Evolutionary conservation across 2,113 vertebrate genomes (phyloP).

Genomic region (Willisornis vidua): DNA sequence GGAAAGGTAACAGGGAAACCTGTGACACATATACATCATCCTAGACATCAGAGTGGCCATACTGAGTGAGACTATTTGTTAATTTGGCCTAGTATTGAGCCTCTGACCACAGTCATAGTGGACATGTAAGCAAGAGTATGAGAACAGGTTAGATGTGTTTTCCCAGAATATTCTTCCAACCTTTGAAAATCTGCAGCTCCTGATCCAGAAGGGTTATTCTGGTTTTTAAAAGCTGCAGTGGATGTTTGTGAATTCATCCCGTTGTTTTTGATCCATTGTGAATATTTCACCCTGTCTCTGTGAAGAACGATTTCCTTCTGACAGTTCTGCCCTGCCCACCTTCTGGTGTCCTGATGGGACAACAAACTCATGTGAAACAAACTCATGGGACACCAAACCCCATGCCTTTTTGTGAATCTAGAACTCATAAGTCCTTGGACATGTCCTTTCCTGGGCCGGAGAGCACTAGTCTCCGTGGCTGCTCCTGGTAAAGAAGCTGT

Average conservation of each 20-base stretch:
- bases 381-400: fast-evolving
- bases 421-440: neutral
- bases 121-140: fast-evolving
- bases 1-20: neutral
- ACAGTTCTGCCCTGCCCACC: neutral
- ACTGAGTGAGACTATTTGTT: neutral
- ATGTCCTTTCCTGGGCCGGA: neutral
- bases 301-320: neutral
- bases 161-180: neutral
- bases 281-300: neutral
- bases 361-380: fast-evolving
- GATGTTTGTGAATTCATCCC: neutral
- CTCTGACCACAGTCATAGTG: neutral
- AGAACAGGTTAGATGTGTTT: neutral
- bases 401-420: fast-evolving
- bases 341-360: neutral
- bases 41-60: neutral
- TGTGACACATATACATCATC: fast-evolving
- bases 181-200: neutral
- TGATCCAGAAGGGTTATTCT: neutral
- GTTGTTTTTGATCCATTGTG: neutral
- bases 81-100: neutral
- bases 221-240: neutral
- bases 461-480: neutral
- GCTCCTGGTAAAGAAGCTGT: neutral